Conservation (phyloP, 2,113 vertebrate genomes). For the Elaphurus davidianus region DNA sequence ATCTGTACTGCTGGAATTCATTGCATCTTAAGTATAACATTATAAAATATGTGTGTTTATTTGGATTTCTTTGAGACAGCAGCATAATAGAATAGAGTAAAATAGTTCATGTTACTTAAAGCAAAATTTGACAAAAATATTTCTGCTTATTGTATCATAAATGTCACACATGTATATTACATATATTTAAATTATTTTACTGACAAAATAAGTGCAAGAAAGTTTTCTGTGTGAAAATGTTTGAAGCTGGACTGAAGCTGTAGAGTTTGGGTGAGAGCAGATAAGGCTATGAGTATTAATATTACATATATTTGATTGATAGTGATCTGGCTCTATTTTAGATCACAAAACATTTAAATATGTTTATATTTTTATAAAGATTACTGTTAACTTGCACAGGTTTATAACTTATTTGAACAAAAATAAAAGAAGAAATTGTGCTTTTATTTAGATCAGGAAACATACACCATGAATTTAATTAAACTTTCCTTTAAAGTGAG, state of each 20-base stretch:
- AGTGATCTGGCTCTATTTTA: background rate
- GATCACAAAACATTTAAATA: background rate
- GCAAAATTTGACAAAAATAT: background rate
- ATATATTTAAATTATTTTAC: background rate
- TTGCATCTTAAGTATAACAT: background rate
- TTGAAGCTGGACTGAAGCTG: background rate
- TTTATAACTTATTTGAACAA: background rate
- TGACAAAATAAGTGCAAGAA: background rate
- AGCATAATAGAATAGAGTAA: background rate
- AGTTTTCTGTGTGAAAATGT: slow-evolving; percentile 27
- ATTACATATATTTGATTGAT: background rate
- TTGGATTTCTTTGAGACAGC: background rate
- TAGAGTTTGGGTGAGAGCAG: background rate
- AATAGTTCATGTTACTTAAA: background rate
- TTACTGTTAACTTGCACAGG: slow-evolving; percentile 14
- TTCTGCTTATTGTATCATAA: background rate
- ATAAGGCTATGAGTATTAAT: background rate
- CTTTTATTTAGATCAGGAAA: background rate
- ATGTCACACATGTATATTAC: background rate
- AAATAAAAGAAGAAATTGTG: background rate
- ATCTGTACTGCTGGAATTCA: slow-evolving; percentile 39
- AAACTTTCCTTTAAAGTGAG: background rate
- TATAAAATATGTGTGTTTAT: background rate
- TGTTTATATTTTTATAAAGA: slow-evolving; percentile 10
- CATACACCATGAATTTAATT: background rate